phyloP scores from a whole-genome alignment of 2,797 vertebrate genomes.

The Florisuga fusca region DNA sequence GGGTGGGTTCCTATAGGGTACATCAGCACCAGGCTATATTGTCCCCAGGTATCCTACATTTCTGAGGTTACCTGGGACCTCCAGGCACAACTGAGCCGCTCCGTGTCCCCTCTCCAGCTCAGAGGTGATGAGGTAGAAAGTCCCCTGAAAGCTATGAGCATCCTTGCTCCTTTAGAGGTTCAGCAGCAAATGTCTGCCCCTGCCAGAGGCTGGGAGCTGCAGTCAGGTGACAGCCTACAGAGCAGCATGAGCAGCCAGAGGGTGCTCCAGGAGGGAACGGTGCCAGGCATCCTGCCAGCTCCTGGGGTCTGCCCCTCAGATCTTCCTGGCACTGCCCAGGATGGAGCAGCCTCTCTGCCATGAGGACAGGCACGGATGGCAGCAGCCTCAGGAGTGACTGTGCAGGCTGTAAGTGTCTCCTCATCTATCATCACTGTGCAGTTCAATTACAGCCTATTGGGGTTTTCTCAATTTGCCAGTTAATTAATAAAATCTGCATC shows the following conservation, averaged over 20 bases:
- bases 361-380: neutral
- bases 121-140: neutral
- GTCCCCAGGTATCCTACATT: neutral
- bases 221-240: neutral
- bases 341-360: neutral
- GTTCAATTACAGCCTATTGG: conserved; percentile 69
- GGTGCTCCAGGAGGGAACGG: neutral
- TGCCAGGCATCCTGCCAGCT: neutral
- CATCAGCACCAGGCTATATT: neutral
- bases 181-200: neutral
- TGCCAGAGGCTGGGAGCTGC: neutral
- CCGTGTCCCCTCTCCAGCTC: neutral
- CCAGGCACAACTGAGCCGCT: neutral
- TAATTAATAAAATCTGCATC: conserved; percentile 78
- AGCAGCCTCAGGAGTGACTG: neutral
- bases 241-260: neutral
- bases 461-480: conserved; percentile 73
- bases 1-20: neutral
- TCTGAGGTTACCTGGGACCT: neutral
- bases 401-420: conserved; percentile 58
- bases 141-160: neutral
- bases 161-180: neutral
- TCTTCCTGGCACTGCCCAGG: neutral
- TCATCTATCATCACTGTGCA: conserved; percentile 61
- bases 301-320: neutral